These are phyloP conservation scores for Leptinotarsa lineolata DNA, from an alignment of 1,140 invertebrate genomes.

Conservation along the genomic window DNA sequence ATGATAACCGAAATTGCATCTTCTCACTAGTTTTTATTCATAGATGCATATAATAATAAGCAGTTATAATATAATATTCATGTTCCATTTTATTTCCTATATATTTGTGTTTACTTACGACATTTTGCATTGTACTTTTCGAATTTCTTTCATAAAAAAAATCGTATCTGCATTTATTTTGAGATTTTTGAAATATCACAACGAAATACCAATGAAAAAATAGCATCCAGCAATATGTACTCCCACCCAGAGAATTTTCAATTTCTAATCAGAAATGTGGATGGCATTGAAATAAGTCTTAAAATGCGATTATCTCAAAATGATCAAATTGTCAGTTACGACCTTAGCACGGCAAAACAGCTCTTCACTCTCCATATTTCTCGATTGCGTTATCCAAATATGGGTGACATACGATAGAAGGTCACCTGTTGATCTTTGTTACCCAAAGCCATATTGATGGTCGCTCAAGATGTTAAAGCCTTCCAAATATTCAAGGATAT, in stretches of 20 bases:
- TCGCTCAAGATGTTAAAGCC: too few relatives aligned
- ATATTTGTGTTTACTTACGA: conserved; percentile 8
- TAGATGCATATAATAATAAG: conserved; percentile 12
- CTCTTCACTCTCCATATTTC: too few relatives aligned
- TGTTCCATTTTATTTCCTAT: conserved; percentile 10
- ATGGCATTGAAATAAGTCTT: conserved; percentile 22
- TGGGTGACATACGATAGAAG: too few relatives aligned
- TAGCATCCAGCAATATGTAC: conserved; percentile 9
- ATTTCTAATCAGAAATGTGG: conserved; percentile 10
- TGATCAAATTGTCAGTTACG: too few relatives aligned
- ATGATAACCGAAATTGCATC: conserved; percentile 6
- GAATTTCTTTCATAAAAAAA: conserved; percentile 7
- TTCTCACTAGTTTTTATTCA: neutral
- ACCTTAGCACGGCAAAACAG: neutral
- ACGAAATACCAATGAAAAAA: conserved; percentile 10
- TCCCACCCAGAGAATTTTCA: conserved; percentile 1
- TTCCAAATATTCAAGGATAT: too few relatives aligned
- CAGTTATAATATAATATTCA: conserved; percentile 1
- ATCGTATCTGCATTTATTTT: conserved; percentile 10
- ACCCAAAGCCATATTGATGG: too few relatives aligned
- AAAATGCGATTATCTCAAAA: conserved; percentile 3
- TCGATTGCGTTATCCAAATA: too few relatives aligned
- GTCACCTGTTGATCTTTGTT: too few relatives aligned
- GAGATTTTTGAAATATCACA: conserved; percentile 2
- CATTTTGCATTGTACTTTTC: conserved; percentile 11